Conservation (phyloP, 2,113 vertebrate species). For the Cichladusa arquata region DNA sequence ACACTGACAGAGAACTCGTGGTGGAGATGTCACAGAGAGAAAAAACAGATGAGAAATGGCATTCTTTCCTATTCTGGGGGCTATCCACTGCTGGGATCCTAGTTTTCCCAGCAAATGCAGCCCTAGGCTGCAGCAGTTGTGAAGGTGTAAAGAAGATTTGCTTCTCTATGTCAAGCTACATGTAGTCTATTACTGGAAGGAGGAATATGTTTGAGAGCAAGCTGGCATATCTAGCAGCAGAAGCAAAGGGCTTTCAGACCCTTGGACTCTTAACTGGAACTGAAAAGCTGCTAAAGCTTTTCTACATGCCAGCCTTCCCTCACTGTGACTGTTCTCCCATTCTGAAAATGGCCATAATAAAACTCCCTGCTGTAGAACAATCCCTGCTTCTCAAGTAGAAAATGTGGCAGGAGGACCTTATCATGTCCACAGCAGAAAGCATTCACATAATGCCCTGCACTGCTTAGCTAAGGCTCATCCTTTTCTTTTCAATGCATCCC, state of each 20-base stretch:
- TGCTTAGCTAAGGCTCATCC: background rate
- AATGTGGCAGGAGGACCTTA: background rate
- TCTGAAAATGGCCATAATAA: background rate
- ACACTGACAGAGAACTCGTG: background rate
- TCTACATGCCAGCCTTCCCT: background rate
- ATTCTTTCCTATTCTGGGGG: background rate
- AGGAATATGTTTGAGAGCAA: background rate
- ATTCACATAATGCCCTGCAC: background rate
- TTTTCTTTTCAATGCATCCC: background rate
- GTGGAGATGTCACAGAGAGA: background rate
- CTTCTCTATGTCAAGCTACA: background rate
- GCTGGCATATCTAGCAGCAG: background rate
- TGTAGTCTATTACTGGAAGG: background rate
- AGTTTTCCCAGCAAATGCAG: background rate
- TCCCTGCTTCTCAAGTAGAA: background rate
- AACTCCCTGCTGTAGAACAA: background rate
- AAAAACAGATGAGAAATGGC: background rate
- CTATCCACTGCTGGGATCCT: background rate
- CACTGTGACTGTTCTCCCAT: accelerated
- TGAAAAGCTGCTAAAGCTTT: background rate
- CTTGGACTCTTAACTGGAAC: background rate
- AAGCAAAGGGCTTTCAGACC: background rate
- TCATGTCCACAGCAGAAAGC: background rate
- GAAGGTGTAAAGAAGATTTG: background rate
- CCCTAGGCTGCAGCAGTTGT: background rate